These are phyloP conservation scores for Oncorhynchus mykiss DNA, from an alignment of 2,113 vertebrate species.

Conservation along the genomic window DNA sequence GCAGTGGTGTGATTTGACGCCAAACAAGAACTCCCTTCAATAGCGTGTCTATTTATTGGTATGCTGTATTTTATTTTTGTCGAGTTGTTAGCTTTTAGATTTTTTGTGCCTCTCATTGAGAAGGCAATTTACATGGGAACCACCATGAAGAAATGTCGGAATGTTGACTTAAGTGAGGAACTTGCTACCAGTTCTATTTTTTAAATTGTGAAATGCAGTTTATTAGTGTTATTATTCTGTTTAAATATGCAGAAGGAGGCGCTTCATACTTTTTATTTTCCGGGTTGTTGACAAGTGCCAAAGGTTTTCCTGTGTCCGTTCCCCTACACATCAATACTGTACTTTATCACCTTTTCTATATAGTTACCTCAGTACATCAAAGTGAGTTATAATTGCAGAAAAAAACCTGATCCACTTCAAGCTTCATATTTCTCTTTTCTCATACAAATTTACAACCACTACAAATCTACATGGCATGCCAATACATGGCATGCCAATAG, in stretches of 20 bases:
- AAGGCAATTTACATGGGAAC: too few relatives aligned
- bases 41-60: conserved; percentile 34
- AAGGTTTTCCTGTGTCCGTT: neutral
- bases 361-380: conserved; percentile 14
- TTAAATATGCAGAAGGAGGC: too few relatives aligned
- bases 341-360: conserved; percentile 9
- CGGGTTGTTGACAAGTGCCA: neutral
- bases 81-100: too few relatives aligned
- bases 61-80: too few relatives aligned
- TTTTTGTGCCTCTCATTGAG: too few relatives aligned
- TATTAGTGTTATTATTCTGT: too few relatives aligned
- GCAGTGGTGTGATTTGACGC: conserved; percentile 19
- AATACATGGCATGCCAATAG: conserved; percentile 10
- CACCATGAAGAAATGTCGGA: too few relatives aligned
- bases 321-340: neutral
- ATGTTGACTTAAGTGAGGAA: too few relatives aligned
- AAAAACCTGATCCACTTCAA: neutral
- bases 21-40: conserved; percentile 40
- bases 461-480: neutral
- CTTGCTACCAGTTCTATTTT: too few relatives aligned
- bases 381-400: conserved; percentile 8
- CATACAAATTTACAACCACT: neutral
- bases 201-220: too few relatives aligned
- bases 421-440: neutral
- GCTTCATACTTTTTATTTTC: neutral